Percentiles rank a stretch among this genome's conserved stretches.
phyloP scores from a whole-genome alignment of 23 tunicate genomes.

The Halocynthia roretzi region DNA sequence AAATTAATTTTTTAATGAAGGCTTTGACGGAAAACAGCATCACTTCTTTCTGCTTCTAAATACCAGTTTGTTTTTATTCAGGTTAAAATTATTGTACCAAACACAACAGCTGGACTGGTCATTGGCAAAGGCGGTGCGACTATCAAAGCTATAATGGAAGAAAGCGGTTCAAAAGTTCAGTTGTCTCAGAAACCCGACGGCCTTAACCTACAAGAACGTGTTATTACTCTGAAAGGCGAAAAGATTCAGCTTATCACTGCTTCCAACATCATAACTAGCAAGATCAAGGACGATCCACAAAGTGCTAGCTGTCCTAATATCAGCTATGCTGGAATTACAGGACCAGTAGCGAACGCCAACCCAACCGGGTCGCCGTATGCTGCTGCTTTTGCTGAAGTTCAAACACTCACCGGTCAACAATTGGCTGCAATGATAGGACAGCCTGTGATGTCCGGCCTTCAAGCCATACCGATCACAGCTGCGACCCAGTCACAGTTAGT shows the following conservation, averaged over 20 bases:
- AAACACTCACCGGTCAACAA: slow-evolving; percentile 9
- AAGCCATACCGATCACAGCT: slow-evolving; percentile 3
- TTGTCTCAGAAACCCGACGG: slow-evolving; percentile 94
- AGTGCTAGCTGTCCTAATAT: slow-evolving; percentile 87
- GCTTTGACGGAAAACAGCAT: too few species aligned
- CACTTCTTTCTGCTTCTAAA: too few species aligned
- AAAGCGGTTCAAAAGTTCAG: slow-evolving; percentile 89
- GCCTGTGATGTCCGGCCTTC: slow-evolving; percentile 16
- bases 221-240: slow-evolving; percentile 91
- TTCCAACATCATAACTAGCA: slow-evolving; percentile 75
- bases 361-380: slow-evolving; percentile 96
- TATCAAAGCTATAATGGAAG: slow-evolving; percentile 79
- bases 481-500: slow-evolving; percentile 26
- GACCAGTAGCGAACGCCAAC: slow-evolving; percentile 91
- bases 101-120: slow-evolving; percentile 94
- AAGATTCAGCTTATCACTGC: slow-evolving; percentile 71
- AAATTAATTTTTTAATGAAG: too few species aligned
- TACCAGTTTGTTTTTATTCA: slow-evolving; percentile 2
- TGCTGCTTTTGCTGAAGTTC: slow-evolving; percentile 45
- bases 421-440: slow-evolving; percentile 27
- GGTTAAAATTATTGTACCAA: slow-evolving; percentile 98
- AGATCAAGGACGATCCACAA: slow-evolving; percentile 93
- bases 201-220: slow-evolving; percentile 74
- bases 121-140: slow-evolving; percentile 96
- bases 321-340: slow-evolving; percentile 64